Evolutionary conservation across 2,797 vertebrate species (phyloP).

Genomic region (Helostoma temminkii): DNA sequence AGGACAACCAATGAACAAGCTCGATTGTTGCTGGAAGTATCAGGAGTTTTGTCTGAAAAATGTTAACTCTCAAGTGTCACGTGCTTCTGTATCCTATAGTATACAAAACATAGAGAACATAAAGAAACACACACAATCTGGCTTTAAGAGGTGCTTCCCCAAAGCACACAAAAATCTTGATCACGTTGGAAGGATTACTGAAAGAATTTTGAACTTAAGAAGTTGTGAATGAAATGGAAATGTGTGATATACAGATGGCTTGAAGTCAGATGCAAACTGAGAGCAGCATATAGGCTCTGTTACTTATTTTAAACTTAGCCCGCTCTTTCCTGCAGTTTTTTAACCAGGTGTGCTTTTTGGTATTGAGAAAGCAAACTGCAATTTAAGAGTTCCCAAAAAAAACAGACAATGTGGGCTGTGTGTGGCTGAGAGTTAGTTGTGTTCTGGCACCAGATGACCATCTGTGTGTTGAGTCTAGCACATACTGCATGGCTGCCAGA

Average conservation of each 20-base stretch:
- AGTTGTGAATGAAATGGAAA: slow-evolving; percentile 37
- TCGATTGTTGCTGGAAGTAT: slow-evolving; percentile 20
- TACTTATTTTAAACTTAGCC: slow-evolving; percentile 24
- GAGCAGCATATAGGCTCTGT: slow-evolving; percentile 5
- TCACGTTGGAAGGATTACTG: slow-evolving; percentile 17
- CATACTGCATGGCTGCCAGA: slow-evolving; percentile 21
- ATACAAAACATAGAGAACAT: no score
- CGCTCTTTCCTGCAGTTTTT: slow-evolving; percentile 16
- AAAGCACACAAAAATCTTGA: slow-evolving; percentile 30
- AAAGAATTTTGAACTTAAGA: slow-evolving; percentile 28
- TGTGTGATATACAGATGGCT: slow-evolving; percentile 36
- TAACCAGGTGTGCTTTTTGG: slow-evolving; percentile 21
- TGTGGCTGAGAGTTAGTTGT: slow-evolving; percentile 32
- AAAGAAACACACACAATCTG: slow-evolving; percentile 13
- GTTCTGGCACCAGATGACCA: slow-evolving; percentile 43
- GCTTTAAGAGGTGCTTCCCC: slow-evolving; percentile 18
- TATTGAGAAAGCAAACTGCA: slow-evolving; percentile 16
- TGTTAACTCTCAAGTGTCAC: no score
- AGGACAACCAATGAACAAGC: slow-evolving; percentile 27
- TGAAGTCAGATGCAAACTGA: slow-evolving; percentile 31
- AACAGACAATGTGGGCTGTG: slow-evolving; percentile 37
- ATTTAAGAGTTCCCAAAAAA: slow-evolving; percentile 32
- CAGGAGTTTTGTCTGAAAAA: no score
- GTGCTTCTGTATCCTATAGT: no score
- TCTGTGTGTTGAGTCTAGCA: slow-evolving; percentile 45